Percentiles rank a stretch among this genome's conserved stretches.
Conservation (phyloP, 2,888 invertebrate species). For the Spodoptera littoralis region DNA sequence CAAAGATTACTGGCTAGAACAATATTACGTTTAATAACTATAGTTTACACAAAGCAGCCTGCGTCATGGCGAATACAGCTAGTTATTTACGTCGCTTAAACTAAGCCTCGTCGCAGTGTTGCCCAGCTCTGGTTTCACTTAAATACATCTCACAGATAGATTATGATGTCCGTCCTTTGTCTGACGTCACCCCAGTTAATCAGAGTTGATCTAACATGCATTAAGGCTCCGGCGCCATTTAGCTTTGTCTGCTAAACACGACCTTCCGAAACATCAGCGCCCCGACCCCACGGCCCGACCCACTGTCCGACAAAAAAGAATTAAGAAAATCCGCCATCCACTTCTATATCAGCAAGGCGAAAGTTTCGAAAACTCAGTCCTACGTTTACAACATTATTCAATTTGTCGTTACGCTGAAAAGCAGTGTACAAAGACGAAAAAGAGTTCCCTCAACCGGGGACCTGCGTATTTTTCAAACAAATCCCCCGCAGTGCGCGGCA, state of each 20-base stretch:
- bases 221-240: conserved; percentile 34
- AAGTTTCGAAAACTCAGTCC: conserved; percentile 61
- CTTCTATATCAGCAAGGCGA: conserved; percentile 49
- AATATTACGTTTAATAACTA: conserved; percentile 33
- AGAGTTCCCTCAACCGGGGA: conserved; percentile 66
- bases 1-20: conserved; percentile 18
- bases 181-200: conserved; percentile 50
- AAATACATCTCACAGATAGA: conserved; percentile 54
- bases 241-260: conserved; percentile 43
- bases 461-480: conserved; percentile 85
- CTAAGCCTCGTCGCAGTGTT: conserved; percentile 39
- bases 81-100: conserved; percentile 39
- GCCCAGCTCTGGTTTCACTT: conserved; percentile 54
- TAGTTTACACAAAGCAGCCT: conserved; percentile 7
- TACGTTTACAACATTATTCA: conserved; percentile 77
- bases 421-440: conserved; percentile 73
- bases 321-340: conserved; percentile 54
- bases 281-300: conserved; percentile 20
- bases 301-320: conserved; percentile 52
- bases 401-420: conserved; percentile 80
- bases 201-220: conserved; percentile 51
- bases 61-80: conserved; percentile 16
- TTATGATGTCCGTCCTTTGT: conserved; percentile 56
- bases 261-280: conserved; percentile 26
- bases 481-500: conserved; percentile 71